These are phyloP conservation scores for Dicyrtomina minuta DNA, from an alignment of 2,888 invertebrate species.

Conservation along the genomic window DNA sequence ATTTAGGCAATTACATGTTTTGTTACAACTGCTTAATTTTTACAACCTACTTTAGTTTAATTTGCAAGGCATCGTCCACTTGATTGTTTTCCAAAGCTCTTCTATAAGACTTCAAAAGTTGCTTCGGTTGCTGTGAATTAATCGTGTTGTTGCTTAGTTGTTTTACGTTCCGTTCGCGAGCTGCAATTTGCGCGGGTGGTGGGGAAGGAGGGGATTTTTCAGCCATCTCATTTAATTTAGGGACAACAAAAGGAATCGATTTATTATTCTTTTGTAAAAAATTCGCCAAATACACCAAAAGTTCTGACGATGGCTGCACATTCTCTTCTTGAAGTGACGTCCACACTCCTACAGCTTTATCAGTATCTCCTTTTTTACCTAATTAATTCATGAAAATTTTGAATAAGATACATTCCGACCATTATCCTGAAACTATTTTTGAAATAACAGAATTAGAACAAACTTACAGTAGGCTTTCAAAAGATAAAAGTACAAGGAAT, in stretches of 20 bases:
- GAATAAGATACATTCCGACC: neutral
- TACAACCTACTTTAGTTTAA: conserved; percentile 57
- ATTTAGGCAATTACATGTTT: too few species aligned
- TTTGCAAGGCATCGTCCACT: conserved; percentile 59
- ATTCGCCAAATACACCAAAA: conserved; percentile 67
- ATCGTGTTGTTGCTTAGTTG: conserved; percentile 18
- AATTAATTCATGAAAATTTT: neutral
- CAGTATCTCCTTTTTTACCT: conserved; percentile 68
- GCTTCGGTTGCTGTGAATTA: conserved; percentile 55
- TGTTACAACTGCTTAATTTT: too few species aligned
- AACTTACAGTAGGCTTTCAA: conserved; percentile 67
- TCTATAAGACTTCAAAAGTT: conserved; percentile 48
- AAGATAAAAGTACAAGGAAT: conserved; percentile 73
- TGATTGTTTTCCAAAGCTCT: conserved; percentile 58
- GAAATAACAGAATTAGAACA: neutral
- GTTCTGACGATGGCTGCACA: conserved; percentile 68
- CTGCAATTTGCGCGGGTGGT: neutral
- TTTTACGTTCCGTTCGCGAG: neutral
- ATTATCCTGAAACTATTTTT: neutral
- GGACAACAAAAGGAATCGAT: conserved; percentile 72
- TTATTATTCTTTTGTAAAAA: conserved; percentile 67
- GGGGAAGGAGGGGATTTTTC: neutral
- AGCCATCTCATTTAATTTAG: conserved; percentile 54
- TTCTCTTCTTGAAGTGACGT: conserved; percentile 82
- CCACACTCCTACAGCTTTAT: conserved; percentile 78